Evolutionary conservation across 1,140 invertebrate species (phyloP), one percentile per base, ranked within the genome.

Genomic region (Sarcophaga peregrina): DNA sequence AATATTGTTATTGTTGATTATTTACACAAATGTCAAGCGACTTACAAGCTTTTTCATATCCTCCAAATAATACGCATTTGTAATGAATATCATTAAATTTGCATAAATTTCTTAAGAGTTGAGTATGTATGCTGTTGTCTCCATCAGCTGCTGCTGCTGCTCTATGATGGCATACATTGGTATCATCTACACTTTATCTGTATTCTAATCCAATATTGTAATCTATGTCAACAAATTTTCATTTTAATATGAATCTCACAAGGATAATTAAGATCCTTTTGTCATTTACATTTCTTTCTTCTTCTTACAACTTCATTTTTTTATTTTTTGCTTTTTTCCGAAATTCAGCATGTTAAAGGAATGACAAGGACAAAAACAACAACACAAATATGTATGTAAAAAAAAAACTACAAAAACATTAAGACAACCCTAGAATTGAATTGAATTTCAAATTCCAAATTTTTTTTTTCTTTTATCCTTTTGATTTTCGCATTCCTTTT

Each of bases 171-270:
- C 25, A 37, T 37, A 37, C 25, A 37, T 4, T 37, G 25, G 54
- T 58, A 58, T 58, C 54, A 58, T 58, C 54, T 37, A 58, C 54
- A 58, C 25, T 37, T 58, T 13, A 37, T 37, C 54, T 58, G 13
- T 58, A 58, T 13, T 15, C 9, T 37, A 58, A 58, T 58, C 54
- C 54, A 58, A 37, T 58, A 58, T 58, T 58, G 54, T 58, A 58
- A 58, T 58, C 54, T 58, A 58, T 58, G 54, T 58, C 54, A 58
- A 58, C 54, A 58, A 58, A 58, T 58, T 58, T 13, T 58, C 54
- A 58, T 58, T 58, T 58, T 58, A 58, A 58, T 58, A 58, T 13
- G 9, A 58, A 58, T 58, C 54, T 13, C 54, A 58, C 54, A 58
- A 58, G 54, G 54, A 58, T 58, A 58, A 58, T 58, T 58, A 58